Base-by-base conservation (phyloP, 2,797 vertebrate genomes). In the Argyrosomus regius region DNA sequence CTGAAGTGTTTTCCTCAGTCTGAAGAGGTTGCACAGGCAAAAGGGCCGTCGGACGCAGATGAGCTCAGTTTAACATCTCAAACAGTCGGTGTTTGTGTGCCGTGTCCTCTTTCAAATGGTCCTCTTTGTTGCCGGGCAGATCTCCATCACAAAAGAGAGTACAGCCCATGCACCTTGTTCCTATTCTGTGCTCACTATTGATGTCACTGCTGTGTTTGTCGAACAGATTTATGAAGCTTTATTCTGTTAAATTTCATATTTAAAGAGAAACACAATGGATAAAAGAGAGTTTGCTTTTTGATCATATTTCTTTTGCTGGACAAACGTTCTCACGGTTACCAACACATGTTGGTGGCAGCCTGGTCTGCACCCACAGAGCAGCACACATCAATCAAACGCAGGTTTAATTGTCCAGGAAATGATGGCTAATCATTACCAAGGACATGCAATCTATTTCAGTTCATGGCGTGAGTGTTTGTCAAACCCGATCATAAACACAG, bases 121-220 rank as follows among this genome's bases (percentile, higher is more conserved):
- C 63, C 31, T 46, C 56, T 82, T 82, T 82, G 84, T 87, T 54
- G 78, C 71, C 0, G 12, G 60, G 67, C 72, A 77, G 64, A 87
- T 90, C 77, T 86, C 64, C 86, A 87, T 90, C 75, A 89, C 84
- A 87, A 91, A 83, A 59, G 64, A 64, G 24, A 70, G 43, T 6
- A 18, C 69, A 72, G 14, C 60, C 35, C 61, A 14, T 11, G 31
- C 22, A 14, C 57, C 65, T 39, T 39, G 2, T 39, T 39, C 35
- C 35, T 39, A 39, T 39, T 39, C 35, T 39, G 35, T 39, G 35
- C 35, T 9, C 8, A 9, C 35, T 39, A 9, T 39, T 39, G 35
- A 39, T 39, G 8, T 39, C 35, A 9, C 35, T 39, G 35, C 35
- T 9, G 35, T 39, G 35, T 39, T 39, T 39, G 43, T 77, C n/a